Evolutionary conservation across 2,113 vertebrate genomes (phyloP), one percentile per base, ranked within the genome.

Genomic region (Bubo scandiacus): DNA sequence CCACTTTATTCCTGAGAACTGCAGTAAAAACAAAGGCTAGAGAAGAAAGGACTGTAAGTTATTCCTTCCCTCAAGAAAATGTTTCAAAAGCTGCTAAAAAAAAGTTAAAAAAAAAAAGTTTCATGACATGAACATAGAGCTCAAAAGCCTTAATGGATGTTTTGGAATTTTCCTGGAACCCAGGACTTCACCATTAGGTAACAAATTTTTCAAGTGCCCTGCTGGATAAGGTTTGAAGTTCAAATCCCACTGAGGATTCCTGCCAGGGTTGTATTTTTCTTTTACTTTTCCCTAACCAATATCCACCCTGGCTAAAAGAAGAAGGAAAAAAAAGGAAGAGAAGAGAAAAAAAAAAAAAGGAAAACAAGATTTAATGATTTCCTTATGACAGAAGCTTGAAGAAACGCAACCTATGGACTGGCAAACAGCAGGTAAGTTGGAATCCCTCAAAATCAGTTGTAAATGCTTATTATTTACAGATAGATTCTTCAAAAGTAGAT

Each of bases 371-470:
- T 91, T 99, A 99, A 98, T 98, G 96, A 97, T 96, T 99, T 99
- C 98, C 98, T 98, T 98, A 98, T 98, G 98, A 96, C 95, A 97
- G 77, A 72, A 88, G 81, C 97, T 78, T 71, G 96, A 98, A 98
- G 98, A 99, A 98, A 94, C 3, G 36, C 85, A 96, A 88, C 36
- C 96, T 97, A 98, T 94, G 95, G 98, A 98, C 97, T 97, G 97
- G 96, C 97, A 97, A 96, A 90, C 72, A 98, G 97, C 98, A 98
- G 99, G 99, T 99, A 99, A 99, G 99, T 98, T 98, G 88, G 79
- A 99, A 98, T 55, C 49, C 43, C 38, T 57, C 65, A 5, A 54
- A 88, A 77, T 36, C 52, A 80, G 51, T 55, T 92, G 23, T 72
- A 94, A 42, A 83, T 85, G 57, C 78, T 92, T 91, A 71, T 93